A percentile compares a stretch with the other conserved stretches of the same genome.
These are phyloP conservation scores for Apamea monoglypha DNA, from an alignment of 2,888 invertebrate genomes.

Conservation along the genomic window DNA sequence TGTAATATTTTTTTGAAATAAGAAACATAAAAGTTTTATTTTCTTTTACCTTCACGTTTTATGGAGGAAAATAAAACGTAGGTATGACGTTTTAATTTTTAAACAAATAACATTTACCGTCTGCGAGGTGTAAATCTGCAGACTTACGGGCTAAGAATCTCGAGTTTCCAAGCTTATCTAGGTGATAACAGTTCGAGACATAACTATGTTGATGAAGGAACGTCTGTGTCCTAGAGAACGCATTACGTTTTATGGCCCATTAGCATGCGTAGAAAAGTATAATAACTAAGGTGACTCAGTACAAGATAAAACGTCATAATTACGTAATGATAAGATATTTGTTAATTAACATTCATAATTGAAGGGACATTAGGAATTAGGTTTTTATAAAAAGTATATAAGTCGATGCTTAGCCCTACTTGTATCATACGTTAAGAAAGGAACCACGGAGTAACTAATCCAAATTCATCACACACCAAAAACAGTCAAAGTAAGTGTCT, in stretches of 20 bases:
- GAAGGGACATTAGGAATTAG: constrained; percentile 36
- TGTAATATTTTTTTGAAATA: background rate
- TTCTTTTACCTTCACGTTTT: constrained; percentile 20
- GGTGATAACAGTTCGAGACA: constrained; percentile 30
- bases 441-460: constrained; percentile 4
- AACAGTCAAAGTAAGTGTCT: constrained; percentile 43
- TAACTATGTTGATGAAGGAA: constrained; percentile 9
- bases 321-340: constrained; percentile 40
- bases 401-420: background rate
- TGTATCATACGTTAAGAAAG: background rate
- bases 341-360: constrained; percentile 30
- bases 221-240: constrained; percentile 31
- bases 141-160: background rate
- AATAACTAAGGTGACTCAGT: constrained; percentile 41
- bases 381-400: constrained; percentile 37
- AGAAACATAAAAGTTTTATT: background rate
- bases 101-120: constrained; percentile 16
- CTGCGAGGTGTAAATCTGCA: constrained; percentile 4
- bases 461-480: constrained; percentile 20
- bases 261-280: constrained; percentile 24
- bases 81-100: constrained; percentile 3
- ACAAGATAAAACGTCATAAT: constrained; percentile 29
- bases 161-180: constrained; percentile 11
- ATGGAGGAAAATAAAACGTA: constrained; percentile 3
- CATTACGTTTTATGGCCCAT: constrained; percentile 31